A percentile compares a stretch with the other conserved stretches of the same genome.
These are phyloP conservation scores for Pyrrhura leucotis DNA, from an alignment of 2,797 vertebrate species.

Conservation along the genomic window DNA sequence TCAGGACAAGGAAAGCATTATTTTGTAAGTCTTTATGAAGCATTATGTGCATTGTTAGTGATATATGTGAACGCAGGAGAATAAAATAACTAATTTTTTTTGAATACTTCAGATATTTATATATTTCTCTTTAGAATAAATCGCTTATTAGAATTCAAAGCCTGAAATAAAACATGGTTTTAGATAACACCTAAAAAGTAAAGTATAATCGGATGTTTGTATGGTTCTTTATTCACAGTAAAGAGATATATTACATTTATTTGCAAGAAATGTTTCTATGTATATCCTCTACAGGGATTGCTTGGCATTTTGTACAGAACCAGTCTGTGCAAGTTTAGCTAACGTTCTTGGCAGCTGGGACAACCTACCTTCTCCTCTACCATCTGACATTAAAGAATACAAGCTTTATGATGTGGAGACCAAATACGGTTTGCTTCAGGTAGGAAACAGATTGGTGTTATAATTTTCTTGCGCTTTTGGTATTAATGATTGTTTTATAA, in stretches of 20 bases:
- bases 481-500: background rate
- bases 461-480: background rate
- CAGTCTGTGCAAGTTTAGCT: slow-evolving; percentile 95
- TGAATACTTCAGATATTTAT: background rate
- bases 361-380: slow-evolving; percentile 91
- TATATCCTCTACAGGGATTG: slow-evolving; percentile 85
- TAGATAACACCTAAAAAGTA: background rate
- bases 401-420: slow-evolving; percentile 97
- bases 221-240: background rate
- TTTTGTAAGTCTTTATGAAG: background rate
- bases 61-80: background rate
- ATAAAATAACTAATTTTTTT: background rate
- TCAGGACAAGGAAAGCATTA: background rate
- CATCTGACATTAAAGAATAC: slow-evolving; percentile 94
- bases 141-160: background rate
- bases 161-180: background rate
- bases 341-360: slow-evolving; percentile 96
- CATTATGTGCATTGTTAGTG: background rate
- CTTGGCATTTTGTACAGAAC: slow-evolving; percentile 98
- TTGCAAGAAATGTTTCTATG: background rate
- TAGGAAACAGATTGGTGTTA: slow-evolving; percentile 68
- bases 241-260: background rate
- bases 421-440: slow-evolving; percentile 97
- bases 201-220: background rate
- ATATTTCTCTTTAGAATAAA: background rate